Evolutionary conservation across 2,888 invertebrate genomes (phyloP).

Genomic region (Metalampra italica): DNA sequence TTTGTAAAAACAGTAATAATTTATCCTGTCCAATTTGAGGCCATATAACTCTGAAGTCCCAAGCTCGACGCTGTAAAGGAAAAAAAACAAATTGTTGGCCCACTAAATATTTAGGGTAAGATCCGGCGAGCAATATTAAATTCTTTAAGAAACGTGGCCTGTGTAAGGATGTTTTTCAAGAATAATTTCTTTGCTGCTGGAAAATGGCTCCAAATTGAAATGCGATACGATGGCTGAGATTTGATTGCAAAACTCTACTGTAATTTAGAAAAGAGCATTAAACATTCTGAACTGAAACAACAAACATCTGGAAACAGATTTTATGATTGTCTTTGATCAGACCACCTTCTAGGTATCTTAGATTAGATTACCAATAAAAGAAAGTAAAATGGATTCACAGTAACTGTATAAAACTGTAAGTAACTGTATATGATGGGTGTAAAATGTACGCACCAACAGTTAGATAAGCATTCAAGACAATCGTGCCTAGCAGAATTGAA

Average conservation of each 20-base stretch:
- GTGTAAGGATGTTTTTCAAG: background rate
- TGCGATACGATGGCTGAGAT: background rate
- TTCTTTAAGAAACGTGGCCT: conserved; percentile 18
- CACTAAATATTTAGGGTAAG: conserved; percentile 34
- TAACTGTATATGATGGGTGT: too few relatives aligned
- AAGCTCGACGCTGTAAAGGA: conserved; percentile 9
- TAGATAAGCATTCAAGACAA: too few relatives aligned
- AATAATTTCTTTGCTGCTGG: background rate
- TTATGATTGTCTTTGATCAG: too few relatives aligned
- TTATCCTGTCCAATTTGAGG: conserved; percentile 13
- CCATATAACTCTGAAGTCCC: conserved; percentile 5
- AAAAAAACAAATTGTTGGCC: conserved; percentile 28
- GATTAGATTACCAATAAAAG: too few relatives aligned
- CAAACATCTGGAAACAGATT: too few relatives aligned
- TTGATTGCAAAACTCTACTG: background rate
- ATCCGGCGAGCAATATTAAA: conserved; percentile 34
- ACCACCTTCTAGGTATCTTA: too few relatives aligned
- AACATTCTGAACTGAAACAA: too few relatives aligned
- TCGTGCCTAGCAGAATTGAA: too few relatives aligned
- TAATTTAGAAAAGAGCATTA: too few relatives aligned
- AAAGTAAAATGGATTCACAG: too few relatives aligned
- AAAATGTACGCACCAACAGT: too few relatives aligned
- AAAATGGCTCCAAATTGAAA: background rate
- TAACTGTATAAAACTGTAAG: too few relatives aligned
- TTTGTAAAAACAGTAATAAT: conserved; percentile 11